phyloP scores from a whole-genome alignment of 2,797 vertebrate species.

The Mergus octosetaceus region DNA sequence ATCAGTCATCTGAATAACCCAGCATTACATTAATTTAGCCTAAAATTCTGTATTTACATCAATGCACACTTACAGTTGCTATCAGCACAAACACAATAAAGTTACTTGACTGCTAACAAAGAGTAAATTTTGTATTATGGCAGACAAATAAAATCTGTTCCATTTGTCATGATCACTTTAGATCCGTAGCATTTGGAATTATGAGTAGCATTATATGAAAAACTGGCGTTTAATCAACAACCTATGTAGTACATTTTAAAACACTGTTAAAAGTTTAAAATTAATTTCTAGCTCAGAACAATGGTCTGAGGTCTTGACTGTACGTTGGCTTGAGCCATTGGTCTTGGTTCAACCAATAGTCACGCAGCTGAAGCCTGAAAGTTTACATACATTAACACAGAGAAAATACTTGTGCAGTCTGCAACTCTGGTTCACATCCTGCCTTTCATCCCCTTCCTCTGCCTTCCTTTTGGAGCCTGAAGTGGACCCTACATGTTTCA shows the following conservation, averaged over 20 bases:
- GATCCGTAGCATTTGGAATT: accelerated
- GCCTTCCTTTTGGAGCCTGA: not conserved
- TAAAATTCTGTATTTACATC: not conserved
- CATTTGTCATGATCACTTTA: not conserved
- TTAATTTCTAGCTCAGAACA: not conserved
- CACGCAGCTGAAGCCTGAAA: not conserved
- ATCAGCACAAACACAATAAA: not conserved
- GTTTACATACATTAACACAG: accelerated
- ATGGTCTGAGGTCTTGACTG: not conserved
- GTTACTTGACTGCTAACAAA: not conserved
- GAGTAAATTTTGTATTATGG: not conserved
- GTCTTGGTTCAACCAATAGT: not conserved
- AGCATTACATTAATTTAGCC: not conserved
- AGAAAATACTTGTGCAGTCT: not conserved
- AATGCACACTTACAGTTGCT: not conserved
- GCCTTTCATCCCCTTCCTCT: not conserved
- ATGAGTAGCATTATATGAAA: not conserved
- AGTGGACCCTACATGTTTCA: not conserved
- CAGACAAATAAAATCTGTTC: not conserved
- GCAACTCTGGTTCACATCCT: accelerated
- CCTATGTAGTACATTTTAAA: not conserved
- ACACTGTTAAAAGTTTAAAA: not conserved
- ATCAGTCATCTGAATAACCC: not conserved
- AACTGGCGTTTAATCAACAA: not conserved
- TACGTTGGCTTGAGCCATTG: not conserved